Conservation (phyloP, 2,113 vertebrate genomes). For the Meleagris gallopavo region DNA sequence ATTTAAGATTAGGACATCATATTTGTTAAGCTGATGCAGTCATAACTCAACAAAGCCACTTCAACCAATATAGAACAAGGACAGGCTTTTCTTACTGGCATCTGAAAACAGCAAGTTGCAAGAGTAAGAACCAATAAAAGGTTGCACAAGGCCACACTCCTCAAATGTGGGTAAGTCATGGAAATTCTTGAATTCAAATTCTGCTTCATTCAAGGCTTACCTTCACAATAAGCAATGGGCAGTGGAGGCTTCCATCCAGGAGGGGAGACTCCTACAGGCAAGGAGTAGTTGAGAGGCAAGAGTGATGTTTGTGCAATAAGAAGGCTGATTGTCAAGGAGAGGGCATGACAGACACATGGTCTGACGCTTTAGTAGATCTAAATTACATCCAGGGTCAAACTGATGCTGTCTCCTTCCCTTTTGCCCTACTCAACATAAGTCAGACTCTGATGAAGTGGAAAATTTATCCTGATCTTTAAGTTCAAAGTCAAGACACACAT, state of each 20-base stretch:
- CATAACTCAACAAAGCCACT: neutral
- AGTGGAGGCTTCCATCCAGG: neutral
- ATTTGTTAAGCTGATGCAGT: neutral
- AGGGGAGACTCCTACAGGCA: neutral
- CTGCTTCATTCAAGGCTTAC: neutral
- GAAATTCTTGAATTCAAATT: neutral
- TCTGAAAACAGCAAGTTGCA: neutral
- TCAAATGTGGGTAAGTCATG: neutral
- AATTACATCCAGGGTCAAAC: neutral
- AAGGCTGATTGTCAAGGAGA: neutral
- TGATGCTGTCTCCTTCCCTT: neutral
- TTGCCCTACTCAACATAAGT: neutral
- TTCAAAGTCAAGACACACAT: neutral
- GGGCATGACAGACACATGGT: neutral
- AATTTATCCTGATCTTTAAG: slow-evolving; percentile 1
- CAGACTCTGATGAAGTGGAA: neutral
- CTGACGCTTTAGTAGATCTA: neutral
- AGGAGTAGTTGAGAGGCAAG: neutral
- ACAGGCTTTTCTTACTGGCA: neutral
- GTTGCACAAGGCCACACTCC: neutral
- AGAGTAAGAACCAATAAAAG: neutral
- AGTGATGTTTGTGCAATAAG: neutral
- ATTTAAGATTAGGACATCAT: neutral
- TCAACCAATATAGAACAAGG: neutral
- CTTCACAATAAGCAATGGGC: neutral